A percentile compares a stretch with the other conserved stretches of the same genome.
Conservation (phyloP, 2,113 vertebrate species). For the Nanorana parkeri region DNA sequence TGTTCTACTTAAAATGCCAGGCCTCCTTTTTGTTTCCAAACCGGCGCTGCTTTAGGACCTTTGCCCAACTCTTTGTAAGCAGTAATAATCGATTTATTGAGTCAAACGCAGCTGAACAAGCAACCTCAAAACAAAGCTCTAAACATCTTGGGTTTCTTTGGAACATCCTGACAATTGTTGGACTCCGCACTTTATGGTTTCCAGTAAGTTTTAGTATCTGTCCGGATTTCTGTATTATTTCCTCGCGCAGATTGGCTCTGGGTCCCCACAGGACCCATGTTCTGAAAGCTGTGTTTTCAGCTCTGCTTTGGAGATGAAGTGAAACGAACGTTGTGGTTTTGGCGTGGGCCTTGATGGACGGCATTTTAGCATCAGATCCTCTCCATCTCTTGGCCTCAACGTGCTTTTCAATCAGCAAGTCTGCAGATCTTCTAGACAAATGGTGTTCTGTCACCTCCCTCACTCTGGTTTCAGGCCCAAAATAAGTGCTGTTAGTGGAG, state of each 20-base stretch:
- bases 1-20: too few relatives aligned
- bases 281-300: not conserved
- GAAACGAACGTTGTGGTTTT: constrained; percentile 32
- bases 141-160: not conserved
- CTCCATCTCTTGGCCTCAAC: rapidly evolving
- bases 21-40: too few relatives aligned
- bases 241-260: not conserved
- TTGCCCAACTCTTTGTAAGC: not conserved
- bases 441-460: constrained; percentile 44
- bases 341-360: constrained; percentile 10
- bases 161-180: constrained; percentile 24
- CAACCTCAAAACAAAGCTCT: not conserved
- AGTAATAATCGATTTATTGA: not conserved
- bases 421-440: constrained; percentile 44
- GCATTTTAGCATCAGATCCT: constrained; percentile 3
- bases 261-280: constrained; percentile 15
- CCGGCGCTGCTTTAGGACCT: not conserved
- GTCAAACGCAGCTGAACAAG: not conserved
- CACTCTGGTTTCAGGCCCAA: constrained; percentile 26
- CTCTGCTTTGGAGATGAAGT: constrained; percentile 6
- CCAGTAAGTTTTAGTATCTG: constrained; percentile 24
- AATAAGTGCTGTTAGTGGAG: not conserved
- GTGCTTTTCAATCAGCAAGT: constrained; percentile 25
- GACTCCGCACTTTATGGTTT: constrained; percentile 15
- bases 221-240: constrained; percentile 36